Conservation (phyloP, 2,888 invertebrate species). For the Diadromus collaris region DNA sequence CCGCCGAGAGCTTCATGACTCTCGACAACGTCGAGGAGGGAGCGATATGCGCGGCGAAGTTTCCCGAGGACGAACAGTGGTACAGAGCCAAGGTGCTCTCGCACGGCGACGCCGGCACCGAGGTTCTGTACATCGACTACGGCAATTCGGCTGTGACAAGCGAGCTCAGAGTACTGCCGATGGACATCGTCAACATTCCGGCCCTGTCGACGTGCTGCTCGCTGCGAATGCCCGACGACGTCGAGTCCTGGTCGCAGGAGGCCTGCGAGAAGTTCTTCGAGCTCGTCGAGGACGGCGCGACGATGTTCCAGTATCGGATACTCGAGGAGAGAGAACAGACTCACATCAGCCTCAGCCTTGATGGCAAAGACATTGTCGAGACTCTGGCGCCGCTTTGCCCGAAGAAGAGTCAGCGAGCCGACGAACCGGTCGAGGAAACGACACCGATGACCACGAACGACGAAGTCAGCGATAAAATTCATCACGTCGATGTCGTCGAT, state of each 20-base stretch:
- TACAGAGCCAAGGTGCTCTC: conserved; percentile 85
- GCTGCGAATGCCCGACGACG: conserved; percentile 82
- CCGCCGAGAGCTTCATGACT: conserved; percentile 82
- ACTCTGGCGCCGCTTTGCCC: conserved; percentile 82
- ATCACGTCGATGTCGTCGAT: conserved; percentile 17
- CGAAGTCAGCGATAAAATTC: not conserved
- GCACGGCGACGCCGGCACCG: conserved; percentile 82
- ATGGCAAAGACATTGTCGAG: conserved; percentile 85
- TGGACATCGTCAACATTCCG: conserved; percentile 83
- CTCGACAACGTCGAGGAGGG: conserved; percentile 81
- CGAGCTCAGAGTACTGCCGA: conserved; percentile 83
- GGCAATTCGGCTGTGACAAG: conserved; percentile 84
- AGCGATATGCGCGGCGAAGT: conserved; percentile 84
- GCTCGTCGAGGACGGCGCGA: conserved; percentile 86
- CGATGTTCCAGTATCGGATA: conserved; percentile 86
- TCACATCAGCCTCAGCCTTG: conserved; percentile 83
- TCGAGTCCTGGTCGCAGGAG: conserved; percentile 84
- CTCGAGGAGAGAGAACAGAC: conserved; percentile 86
- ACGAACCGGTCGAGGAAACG: conserved; percentile 4
- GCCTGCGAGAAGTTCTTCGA: conserved; percentile 86
- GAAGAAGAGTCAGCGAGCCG: conserved; percentile 15
- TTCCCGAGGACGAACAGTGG: conserved; percentile 85
- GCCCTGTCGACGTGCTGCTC: conserved; percentile 84
- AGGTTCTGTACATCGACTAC: conserved; percentile 86
- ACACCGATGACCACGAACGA: not conserved